phyloP scores from a whole-genome alignment of 1,140 invertebrate species.

The Calephelis nemesis region DNA sequence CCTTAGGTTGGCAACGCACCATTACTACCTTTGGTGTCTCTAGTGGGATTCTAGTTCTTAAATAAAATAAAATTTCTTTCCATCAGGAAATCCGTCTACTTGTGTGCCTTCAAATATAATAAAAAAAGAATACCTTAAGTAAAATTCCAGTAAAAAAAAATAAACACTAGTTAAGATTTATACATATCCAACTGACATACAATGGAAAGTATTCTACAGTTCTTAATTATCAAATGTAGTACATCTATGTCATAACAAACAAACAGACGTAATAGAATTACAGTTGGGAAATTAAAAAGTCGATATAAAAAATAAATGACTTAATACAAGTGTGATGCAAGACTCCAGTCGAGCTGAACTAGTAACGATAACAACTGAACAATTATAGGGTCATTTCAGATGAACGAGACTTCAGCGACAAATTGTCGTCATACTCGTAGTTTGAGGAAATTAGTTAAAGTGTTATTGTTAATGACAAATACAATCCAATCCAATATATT shows the following conservation, averaged over 20 bases:
- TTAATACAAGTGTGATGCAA: slow-evolving; percentile 1
- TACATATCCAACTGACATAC: not conserved
- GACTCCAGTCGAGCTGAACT: slow-evolving; percentile 2
- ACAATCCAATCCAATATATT: too few species aligned
- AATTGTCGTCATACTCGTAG: not conserved
- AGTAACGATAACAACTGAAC: not conserved
- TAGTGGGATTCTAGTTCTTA: too few species aligned
- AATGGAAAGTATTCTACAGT: not conserved
- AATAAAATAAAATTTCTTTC: too few species aligned
- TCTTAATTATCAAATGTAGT: not conserved
- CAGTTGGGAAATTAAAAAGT: not conserved
- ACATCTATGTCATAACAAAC: not conserved
- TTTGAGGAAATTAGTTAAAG: not conserved
- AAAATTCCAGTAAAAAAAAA: too few species aligned
- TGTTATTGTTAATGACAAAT: too few species aligned
- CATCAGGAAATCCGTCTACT: too few species aligned
- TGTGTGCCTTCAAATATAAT: too few species aligned
- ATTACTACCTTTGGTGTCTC: too few species aligned
- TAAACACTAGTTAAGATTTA: too few species aligned
- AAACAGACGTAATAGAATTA: not conserved
- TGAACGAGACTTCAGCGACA: not conserved
- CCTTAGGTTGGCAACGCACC: too few species aligned
- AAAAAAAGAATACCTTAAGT: too few species aligned
- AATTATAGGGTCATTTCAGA: not conserved
- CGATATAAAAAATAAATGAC: slow-evolving; percentile 14